Percentiles rank a stretch among this genome's conserved stretches.
Evolutionary conservation across 2,113 vertebrate genomes (phyloP).

Genomic region (Donacobius atricapilla): DNA sequence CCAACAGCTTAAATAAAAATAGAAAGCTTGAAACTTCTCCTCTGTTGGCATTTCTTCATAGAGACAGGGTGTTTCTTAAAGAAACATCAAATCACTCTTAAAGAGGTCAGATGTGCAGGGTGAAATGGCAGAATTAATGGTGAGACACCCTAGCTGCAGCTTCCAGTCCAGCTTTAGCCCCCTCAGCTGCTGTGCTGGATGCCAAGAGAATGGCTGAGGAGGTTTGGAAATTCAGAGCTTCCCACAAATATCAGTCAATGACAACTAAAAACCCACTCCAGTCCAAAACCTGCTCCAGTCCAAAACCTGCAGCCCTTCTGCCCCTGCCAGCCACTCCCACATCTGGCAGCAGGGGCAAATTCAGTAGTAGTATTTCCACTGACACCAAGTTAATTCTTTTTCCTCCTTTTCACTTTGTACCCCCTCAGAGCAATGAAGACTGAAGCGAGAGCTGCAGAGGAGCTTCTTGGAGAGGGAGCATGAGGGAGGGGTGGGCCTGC

Average conservation of each 20-base stretch:
- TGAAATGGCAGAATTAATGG: conserved; percentile 17
- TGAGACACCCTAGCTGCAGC: not conserved
- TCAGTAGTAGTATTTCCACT: not conserved
- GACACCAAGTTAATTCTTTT: not conserved
- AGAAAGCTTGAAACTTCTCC: conserved; percentile 27
- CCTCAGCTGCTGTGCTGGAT: not conserved
- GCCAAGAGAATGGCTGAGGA: not conserved
- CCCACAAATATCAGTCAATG: not conserved
- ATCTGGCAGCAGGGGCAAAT: not conserved
- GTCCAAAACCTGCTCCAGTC: not conserved
- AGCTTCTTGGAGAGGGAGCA: not conserved
- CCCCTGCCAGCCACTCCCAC: not conserved
- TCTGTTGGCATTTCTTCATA: conserved; percentile 58
- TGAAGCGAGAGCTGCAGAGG: not conserved
- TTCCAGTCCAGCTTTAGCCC: not conserved
- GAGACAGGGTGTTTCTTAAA: conserved; percentile 50
- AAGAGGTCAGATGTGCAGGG: conserved; percentile 31
- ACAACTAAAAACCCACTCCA: not conserved
- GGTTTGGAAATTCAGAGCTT: not conserved
- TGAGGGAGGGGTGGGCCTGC: not conserved
- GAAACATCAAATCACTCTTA: conserved; percentile 36
- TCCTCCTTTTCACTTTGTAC: not conserved
- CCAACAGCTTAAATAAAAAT: conserved; percentile 59
- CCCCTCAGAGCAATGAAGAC: not conserved
- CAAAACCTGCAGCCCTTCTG: not conserved